These are phyloP conservation scores for Maccullochella peelii DNA, from an alignment of 2,113 vertebrate species.

Conservation along the genomic window DNA sequence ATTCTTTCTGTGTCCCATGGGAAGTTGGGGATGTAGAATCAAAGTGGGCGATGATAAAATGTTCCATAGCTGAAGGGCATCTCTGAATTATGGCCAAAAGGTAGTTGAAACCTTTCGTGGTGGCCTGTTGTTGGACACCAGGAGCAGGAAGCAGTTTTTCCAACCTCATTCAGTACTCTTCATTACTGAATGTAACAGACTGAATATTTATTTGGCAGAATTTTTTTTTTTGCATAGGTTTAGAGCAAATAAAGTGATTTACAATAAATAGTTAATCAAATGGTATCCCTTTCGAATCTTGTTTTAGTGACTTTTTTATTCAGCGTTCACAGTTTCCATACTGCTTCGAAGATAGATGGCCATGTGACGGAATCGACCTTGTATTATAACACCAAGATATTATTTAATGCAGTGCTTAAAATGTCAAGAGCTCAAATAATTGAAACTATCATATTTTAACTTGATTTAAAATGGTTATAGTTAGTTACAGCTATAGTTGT, in stretches of 20 bases:
- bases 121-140: background rate
- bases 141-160: background rate
- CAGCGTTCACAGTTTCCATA: background rate
- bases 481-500: background rate
- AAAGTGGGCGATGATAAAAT: background rate
- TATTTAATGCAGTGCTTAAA: background rate
- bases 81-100: background rate
- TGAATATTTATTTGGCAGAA: background rate
- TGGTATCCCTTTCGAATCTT: background rate
- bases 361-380: background rate
- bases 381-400: background rate
- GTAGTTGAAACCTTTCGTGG: background rate
- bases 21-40: background rate
- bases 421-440: background rate
- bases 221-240: background rate
- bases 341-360: background rate
- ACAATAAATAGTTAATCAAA: background rate
- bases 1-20: background rate
- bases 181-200: background rate
- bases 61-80: background rate
- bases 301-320: background rate
- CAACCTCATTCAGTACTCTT: background rate
- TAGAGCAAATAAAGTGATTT: background rate
- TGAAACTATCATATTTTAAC: background rate
- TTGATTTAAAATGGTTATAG: background rate